A percentile compares a stretch with the other conserved stretches of the same genome.
These are phyloP conservation scores for Tympanoctomys barrerae DNA, from an alignment of 2,797 vertebrate genomes.

Conservation along the genomic window DNA sequence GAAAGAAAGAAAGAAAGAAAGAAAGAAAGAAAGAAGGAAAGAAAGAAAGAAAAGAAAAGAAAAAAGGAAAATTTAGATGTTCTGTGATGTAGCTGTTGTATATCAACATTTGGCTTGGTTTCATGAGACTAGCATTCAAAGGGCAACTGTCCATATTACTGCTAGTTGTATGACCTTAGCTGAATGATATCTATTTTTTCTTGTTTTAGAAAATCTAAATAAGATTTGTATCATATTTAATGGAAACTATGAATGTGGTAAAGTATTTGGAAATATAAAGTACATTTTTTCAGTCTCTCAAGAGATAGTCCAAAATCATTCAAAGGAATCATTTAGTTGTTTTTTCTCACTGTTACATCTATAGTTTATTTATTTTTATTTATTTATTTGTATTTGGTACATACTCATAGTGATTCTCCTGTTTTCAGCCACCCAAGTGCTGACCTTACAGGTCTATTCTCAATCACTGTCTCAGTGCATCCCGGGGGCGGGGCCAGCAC, in stretches of 20 bases:
- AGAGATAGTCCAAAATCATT: background rate
- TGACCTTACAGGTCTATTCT: too few species aligned
- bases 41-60: too few species aligned
- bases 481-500: too few species aligned
- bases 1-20: too few species aligned
- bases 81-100: background rate
- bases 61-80: background rate
- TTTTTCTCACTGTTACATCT: conserved; percentile 29
- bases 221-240: background rate
- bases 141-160: background rate
- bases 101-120: conserved; percentile 41
- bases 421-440: too few species aligned
- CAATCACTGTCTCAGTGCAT: too few species aligned
- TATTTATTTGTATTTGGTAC: too few species aligned
- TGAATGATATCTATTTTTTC: conserved; percentile 1
- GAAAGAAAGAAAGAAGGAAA: too few species aligned
- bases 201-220: conserved; percentile 18
- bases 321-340: conserved; percentile 20
- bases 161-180: background rate
- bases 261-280: conserved; percentile 25
- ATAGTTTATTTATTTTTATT: background rate
- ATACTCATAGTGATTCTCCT: too few species aligned
- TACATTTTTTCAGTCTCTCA: background rate
- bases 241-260: background rate
- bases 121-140: conserved; percentile 42